Conservation (phyloP, 2,113 vertebrate genomes). For the Leucopternis melanops region DNA sequence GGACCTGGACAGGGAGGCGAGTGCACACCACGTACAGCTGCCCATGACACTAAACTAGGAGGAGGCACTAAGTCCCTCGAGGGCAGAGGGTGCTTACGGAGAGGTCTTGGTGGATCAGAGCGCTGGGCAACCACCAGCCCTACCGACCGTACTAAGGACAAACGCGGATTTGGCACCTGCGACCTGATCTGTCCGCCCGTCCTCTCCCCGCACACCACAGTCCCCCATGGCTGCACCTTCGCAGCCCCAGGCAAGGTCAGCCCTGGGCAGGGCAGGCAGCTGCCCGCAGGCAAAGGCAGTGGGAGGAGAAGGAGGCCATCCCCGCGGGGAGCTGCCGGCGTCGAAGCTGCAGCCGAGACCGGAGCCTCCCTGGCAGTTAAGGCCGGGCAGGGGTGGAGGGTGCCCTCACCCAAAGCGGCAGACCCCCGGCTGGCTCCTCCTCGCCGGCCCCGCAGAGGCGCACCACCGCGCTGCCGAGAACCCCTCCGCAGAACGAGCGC, state of each 20-base stretch:
- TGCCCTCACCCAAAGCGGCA: not conserved
- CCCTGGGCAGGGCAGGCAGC: not conserved
- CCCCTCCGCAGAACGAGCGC: not conserved
- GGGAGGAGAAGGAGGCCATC: not conserved
- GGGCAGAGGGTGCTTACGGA: not conserved
- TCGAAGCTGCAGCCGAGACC: not conserved
- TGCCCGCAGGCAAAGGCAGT: not conserved
- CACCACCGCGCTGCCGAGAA: not conserved
- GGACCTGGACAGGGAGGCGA: not conserved
- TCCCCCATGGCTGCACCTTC: not conserved
- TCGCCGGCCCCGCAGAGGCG: not conserved
- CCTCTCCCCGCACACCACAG: not conserved
- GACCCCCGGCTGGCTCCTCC: not conserved
- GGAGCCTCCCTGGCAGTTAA: not conserved
- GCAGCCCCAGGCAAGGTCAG: not conserved
- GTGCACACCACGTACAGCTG: fast-evolving
- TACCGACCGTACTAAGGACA: not conserved
- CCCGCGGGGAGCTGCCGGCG: not conserved
- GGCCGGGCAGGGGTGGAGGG: not conserved
- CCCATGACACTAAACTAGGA: not conserved
- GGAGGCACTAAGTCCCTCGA: not conserved
- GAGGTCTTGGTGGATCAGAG: not conserved
- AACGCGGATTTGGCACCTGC: not conserved
- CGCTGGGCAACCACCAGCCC: not conserved
- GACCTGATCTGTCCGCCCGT: not conserved